Evolutionary conservation across 2,888 invertebrate species (phyloP).

Genomic region (Vesta saturnalis): DNA sequence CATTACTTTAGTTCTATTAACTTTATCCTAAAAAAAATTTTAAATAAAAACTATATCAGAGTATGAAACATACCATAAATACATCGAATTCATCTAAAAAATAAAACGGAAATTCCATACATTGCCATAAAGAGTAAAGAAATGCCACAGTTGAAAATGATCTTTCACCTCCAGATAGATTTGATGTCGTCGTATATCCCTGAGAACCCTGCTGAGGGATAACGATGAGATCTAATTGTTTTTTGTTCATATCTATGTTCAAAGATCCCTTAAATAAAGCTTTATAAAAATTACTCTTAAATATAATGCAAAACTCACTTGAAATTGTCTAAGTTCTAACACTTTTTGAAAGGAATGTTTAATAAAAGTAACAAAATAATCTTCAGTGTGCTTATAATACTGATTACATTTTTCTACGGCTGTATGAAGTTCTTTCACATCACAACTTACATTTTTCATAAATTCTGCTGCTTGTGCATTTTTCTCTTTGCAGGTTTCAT

Average conservation of each 20-base stretch:
- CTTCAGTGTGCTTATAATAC: slow-evolving; percentile 58
- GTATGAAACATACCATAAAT: slow-evolving; percentile 87
- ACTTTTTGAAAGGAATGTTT: slow-evolving; percentile 66
- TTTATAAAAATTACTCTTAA: too few relatives aligned
- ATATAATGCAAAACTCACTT: too few relatives aligned
- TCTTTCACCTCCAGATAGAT: slow-evolving; percentile 94
- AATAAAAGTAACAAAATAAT: slow-evolving; percentile 58
- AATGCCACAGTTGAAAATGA: slow-evolving; percentile 96
- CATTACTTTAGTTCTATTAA: slow-evolving; percentile 83
- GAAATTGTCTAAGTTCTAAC: slow-evolving; percentile 67
- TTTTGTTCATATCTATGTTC: slow-evolving; percentile 64
- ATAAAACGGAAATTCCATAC: slow-evolving; percentile 91
- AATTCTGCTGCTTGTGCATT: slow-evolving; percentile 51
- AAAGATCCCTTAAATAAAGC: slow-evolving; percentile 64
- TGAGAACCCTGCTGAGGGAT: slow-evolving; percentile 66
- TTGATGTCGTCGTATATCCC: slow-evolving; percentile 66
- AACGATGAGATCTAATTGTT: slow-evolving; percentile 65
- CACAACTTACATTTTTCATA: slow-evolving; percentile 47
- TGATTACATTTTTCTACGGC: slow-evolving; percentile 55
- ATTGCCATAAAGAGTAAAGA: slow-evolving; percentile 92
- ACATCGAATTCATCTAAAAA: slow-evolving; percentile 97
- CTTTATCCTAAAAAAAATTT: slow-evolving; percentile 73
- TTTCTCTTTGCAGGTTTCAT: slow-evolving; percentile 55
- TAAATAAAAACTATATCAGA: slow-evolving; percentile 20
- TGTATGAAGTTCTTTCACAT: slow-evolving; percentile 48